Evolutionary conservation across 2,113 vertebrate genomes (phyloP), one percentile per base, ranked within the genome.

Genomic region (Cephalopterus ornatus): DNA sequence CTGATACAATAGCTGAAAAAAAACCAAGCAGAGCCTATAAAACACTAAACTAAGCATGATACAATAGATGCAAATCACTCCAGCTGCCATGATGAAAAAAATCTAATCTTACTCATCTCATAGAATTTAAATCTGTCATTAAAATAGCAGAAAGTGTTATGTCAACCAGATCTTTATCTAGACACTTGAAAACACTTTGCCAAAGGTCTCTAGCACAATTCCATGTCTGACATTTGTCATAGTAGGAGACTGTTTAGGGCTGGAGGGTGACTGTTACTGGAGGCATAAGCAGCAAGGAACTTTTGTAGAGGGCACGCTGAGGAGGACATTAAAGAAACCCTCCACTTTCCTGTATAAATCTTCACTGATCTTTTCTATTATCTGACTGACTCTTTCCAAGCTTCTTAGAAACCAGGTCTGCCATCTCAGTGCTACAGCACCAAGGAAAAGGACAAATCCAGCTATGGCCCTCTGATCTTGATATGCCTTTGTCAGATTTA

Each of bases 281-380:
- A 71, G 18, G 46, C 33, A 14, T 14, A 39, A 76, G 24, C 42
- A 92, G 70, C 12, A 49, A 73, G 65, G 49, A 59, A 35, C n/a
- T 32, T 61, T 62, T 2, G 1, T 30, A 74, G 46, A n/a, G 6
- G 3, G 3, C 3, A 0, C 59, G 42, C 28, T 55, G 26, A 74
- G 14, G 14, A 63, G 14, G 24, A 85, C 5, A 35, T 37, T 49
- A 59, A 77, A 71, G 7, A 63, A 81, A 24, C 9, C 7, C 5
- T 89, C 71, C n/a, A 62, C 4, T 17, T 70, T 66, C 8, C 9
- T 76, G 12, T 1, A 1, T 44, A 22, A 79, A 61, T 65, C 8
- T 59, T 89, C 37, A 27, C 6, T 32, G 22, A 17, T 78, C 33
- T 89, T 89, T 80, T 33, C 68, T 67, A 22, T 55, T 39, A 33